Evolutionary conservation across 2,888 invertebrate genomes (phyloP).

Genomic region (Vandiemenella viatica): DNA sequence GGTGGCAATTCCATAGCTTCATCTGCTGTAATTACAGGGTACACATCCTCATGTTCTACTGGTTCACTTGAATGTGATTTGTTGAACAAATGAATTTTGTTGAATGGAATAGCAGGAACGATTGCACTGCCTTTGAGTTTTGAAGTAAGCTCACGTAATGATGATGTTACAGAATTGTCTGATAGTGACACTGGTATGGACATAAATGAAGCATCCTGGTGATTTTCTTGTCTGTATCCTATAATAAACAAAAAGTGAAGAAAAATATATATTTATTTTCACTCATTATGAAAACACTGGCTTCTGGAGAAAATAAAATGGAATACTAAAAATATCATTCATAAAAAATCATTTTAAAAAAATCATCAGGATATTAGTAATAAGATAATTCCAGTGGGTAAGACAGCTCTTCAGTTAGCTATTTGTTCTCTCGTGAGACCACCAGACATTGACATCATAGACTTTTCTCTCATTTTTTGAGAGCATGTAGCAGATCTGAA

Average conservation of each 20-base stretch:
- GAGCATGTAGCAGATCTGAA: too few species aligned
- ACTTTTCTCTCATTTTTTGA: too few species aligned
- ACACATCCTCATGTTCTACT: not conserved
- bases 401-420: too few species aligned
- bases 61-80: not conserved
- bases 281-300: too few species aligned
- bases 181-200: slow-evolving; percentile 9
- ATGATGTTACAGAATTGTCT: slow-evolving; percentile 12
- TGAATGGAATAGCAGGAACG: slow-evolving; percentile 27
- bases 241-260: not conserved
- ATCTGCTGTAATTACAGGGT: slow-evolving; percentile 39
- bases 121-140: slow-evolving; percentile 28
- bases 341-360: too few species aligned
- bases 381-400: too few species aligned
- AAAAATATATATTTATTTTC: too few species aligned
- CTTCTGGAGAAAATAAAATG: too few species aligned
- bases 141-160: slow-evolving; percentile 27
- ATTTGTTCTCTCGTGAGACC: too few species aligned
- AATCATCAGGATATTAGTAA: too few species aligned
- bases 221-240: not conserved
- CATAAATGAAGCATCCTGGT: slow-evolving; percentile 1
- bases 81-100: slow-evolving; percentile 20
- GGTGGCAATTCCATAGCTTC: slow-evolving; percentile 61
- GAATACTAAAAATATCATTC: too few species aligned
- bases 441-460: too few species aligned